Evolutionary conservation across 2,888 invertebrate species (phyloP), one percentile per base, ranked within the genome.

Genomic region (Volucella inanis): DNA sequence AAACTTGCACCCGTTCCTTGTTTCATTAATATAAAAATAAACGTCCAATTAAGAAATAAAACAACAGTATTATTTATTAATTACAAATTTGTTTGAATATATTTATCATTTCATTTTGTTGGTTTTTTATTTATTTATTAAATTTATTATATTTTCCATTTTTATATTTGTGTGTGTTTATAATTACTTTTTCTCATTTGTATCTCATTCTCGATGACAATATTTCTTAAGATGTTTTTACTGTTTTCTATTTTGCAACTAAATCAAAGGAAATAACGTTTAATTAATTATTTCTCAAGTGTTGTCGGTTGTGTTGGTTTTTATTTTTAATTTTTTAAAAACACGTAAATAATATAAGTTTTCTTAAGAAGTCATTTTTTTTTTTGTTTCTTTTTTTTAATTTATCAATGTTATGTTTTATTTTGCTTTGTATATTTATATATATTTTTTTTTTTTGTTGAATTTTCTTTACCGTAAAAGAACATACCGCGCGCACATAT

Each of bases 401-500:
- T 45, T 45, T 45, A 4, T 45, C 12, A 12, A 1, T 45, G 45
- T 45, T 45, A n/a, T 8, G 45, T 45, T 45, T 22, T 22, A 4
- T 3, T 22, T 31, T 31, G 4, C 41, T 65, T 52, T 41, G 54
- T 49, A 43, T 31, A 39, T 72, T 64, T 76, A n/a, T n/a, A n/a
- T n/a, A n/a, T n/a, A n/a, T n/a, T n/a, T n/a, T n/a, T n/a, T n/a
- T 52, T 52, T 14, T 68, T 61, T 61, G 12, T 12, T 39, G 39
- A 57, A 49, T 41, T 59, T 39, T 68, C 39, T 55, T 57, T 68
- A 57, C 43, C 31, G 62, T 65, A 83, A 84, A 84, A 74, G 54
- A 85, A 81, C 72, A 81, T 77, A 77, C 72, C 81, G 85, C 85
- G 81, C 81, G 81, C 81, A 81, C 85, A 72, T 85, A 85, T 81